phyloP scores from a whole-genome alignment of 2,797 vertebrate genomes.

The Neosalanx taihuensis region DNA sequence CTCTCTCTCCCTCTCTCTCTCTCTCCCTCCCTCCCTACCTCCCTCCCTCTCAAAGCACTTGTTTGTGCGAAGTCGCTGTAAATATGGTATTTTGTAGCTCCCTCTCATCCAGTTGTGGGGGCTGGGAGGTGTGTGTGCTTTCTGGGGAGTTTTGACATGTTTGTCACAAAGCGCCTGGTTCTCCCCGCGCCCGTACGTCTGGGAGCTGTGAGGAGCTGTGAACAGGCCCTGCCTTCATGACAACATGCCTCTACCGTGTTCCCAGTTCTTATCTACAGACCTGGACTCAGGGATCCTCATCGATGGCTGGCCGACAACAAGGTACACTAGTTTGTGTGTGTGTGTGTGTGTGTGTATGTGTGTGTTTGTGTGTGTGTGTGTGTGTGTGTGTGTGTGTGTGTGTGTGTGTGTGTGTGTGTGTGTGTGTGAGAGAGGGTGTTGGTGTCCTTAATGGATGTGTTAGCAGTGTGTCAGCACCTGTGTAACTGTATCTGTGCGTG shows the following conservation, averaged over 20 bases:
- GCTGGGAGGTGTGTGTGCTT: slow-evolving; percentile 22
- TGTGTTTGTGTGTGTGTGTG: neutral
- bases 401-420: neutral
- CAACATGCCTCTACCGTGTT: slow-evolving; percentile 15
- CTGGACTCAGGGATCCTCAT: slow-evolving; percentile 81
- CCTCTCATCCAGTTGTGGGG: slow-evolving; percentile 30
- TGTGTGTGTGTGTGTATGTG: neutral
- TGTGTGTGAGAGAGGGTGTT: neutral
- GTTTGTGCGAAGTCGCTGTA: slow-evolving; percentile 7
- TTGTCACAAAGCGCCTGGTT: slow-evolving; percentile 25
- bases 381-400: neutral
- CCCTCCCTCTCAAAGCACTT: slow-evolving; percentile 2
- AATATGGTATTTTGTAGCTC: slow-evolving; percentile 31
- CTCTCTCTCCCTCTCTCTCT: neutral
- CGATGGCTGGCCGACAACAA: slow-evolving; percentile 93
- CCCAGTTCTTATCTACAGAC: slow-evolving; percentile 81
- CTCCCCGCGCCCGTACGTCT: neutral
- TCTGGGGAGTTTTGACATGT: neutral
- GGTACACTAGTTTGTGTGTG: slow-evolving; percentile 64
- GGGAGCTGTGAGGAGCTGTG: neutral
- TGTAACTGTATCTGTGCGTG: neutral
- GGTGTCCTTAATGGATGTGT: neutral
- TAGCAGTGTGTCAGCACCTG: neutral
- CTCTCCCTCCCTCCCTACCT: no score
- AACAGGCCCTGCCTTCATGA: neutral